Conservation (phyloP, 2,888 invertebrate species). For the Drosophila antonietae region DNA sequence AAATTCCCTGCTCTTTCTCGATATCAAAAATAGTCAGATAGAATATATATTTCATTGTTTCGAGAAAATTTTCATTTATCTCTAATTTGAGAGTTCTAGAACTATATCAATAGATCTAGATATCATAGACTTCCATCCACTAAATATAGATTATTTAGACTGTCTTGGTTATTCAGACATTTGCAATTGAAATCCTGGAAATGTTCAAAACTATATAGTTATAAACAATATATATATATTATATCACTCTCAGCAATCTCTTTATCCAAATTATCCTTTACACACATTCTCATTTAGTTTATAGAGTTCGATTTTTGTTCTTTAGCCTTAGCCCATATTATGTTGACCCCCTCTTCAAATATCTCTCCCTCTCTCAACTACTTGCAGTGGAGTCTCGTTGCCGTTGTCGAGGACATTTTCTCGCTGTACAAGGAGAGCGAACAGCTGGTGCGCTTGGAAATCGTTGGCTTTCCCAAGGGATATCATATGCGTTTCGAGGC, state of each 20-base stretch:
- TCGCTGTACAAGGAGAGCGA: conserved; percentile 90
- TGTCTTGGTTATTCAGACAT: background rate
- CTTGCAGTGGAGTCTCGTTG: conserved; percentile 89
- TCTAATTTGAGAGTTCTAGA: too few relatives aligned
- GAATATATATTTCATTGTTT: too few relatives aligned
- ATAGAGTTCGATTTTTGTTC: background rate
- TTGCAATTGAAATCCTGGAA: background rate
- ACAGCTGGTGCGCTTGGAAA: conserved; percentile 89
- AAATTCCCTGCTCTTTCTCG: too few relatives aligned
- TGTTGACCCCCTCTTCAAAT: conserved; percentile 15
- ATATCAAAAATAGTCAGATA: too few relatives aligned
- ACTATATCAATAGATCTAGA: too few relatives aligned
- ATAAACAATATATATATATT: background rate
- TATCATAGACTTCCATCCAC: background rate
- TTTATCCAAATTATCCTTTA: background rate
- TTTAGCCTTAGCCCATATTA: conserved; percentile 2
- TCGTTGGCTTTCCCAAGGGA: conserved; percentile 85
- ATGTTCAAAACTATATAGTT: background rate
- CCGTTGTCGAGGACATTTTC: conserved; percentile 93
- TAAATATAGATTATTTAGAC: background rate
- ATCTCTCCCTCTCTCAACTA: conserved; percentile 2
- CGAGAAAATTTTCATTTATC: too few relatives aligned
- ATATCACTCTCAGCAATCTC: background rate
- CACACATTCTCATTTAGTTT: background rate
- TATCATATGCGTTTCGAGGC: conserved; percentile 81